A percentile compares a stretch with the other conserved stretches of the same genome.
Conservation (phyloP, 1,140 invertebrate species). For the Drosophila pallidifrons region DNA sequence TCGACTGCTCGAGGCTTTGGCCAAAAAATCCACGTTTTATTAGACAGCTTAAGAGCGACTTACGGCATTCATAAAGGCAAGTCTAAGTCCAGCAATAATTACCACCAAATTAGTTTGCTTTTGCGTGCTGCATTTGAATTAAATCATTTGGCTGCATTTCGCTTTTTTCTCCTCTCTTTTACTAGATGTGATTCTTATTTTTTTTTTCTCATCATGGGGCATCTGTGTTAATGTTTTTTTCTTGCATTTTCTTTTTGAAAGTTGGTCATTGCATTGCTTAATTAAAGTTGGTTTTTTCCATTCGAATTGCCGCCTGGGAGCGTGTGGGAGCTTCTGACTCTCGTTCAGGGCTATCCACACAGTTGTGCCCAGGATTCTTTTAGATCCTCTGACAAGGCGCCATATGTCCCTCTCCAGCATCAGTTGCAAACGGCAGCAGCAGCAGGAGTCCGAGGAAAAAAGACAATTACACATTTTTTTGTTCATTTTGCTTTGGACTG, state of each 20-base stretch:
- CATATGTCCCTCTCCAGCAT: constrained; percentile 57
- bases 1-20: constrained; percentile 4
- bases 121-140: constrained; percentile 57
- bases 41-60: constrained; percentile 40
- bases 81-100: constrained; percentile 48
- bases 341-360: constrained; percentile 22
- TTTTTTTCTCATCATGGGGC: neutral
- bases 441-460: constrained; percentile 37
- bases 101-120: constrained; percentile 57
- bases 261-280: constrained; percentile 65
- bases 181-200: constrained; percentile 25
- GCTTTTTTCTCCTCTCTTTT: neutral
- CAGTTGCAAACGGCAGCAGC: neutral
- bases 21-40: constrained; percentile 38
- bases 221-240: constrained; percentile 29
- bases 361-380: constrained; percentile 32
- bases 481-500: constrained; percentile 53
- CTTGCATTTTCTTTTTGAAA: constrained; percentile 30
- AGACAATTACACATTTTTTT: constrained; percentile 67
- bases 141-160: constrained; percentile 59
- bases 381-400: constrained; percentile 51
- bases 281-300: constrained; percentile 58
- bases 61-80: constrained; percentile 57
- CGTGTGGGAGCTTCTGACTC: constrained; percentile 16
- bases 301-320: constrained; percentile 20